Evolutionary conservation across 1,140 invertebrate genomes (phyloP).

Genomic region (Hetaerina americana): DNA sequence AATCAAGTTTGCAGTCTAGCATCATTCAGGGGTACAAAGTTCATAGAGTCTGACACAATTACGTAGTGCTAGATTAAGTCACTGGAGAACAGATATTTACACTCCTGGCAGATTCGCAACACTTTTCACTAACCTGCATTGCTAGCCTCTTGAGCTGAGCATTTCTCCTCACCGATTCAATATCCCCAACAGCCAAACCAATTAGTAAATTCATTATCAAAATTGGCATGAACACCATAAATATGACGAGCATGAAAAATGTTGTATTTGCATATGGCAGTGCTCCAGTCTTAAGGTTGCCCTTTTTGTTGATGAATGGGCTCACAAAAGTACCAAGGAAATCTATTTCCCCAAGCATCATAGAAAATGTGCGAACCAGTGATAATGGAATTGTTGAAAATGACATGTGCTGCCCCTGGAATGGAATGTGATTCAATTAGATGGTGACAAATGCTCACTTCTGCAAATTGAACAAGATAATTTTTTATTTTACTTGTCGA

Average conservation of each 20-base stretch:
- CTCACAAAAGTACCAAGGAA: constrained; percentile 73
- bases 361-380: constrained; percentile 65
- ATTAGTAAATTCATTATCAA: constrained; percentile 84
- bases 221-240: constrained; percentile 85
- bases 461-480: no score
- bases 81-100: no score
- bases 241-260: constrained; percentile 64
- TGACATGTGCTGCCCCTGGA: constrained; percentile 57
- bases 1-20: no score
- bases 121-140: constrained; percentile 66
- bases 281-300: constrained; percentile 21
- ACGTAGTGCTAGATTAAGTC: no score
- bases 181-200: constrained; percentile 86
- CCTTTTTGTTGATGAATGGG: constrained; percentile 42
- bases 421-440: constrained; percentile 19
- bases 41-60: no score
- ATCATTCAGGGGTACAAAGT: no score
- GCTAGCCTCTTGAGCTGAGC: constrained; percentile 76
- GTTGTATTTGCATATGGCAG: constrained; percentile 61
- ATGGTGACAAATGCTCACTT: no score
- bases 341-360: constrained; percentile 84
- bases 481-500: no score
- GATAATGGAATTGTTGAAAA: constrained; percentile 63
- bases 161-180: constrained; percentile 74
- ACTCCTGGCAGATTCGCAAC: no score